Evolutionary conservation across 23 tunicate genomes (phyloP).

Genomic region (Trididemnum miniatum): DNA sequence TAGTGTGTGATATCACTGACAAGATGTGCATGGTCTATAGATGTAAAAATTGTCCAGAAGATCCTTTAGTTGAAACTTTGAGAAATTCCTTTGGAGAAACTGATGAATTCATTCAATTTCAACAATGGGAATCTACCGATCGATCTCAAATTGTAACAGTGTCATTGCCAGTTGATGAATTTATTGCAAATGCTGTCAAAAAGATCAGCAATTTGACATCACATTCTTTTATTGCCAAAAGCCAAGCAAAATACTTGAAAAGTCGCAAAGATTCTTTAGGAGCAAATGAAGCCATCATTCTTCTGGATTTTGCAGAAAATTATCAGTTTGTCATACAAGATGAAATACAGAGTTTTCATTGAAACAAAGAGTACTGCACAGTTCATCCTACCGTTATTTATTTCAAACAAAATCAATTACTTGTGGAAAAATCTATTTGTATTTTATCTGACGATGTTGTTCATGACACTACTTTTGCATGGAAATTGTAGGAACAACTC

Average conservation of each 20-base stretch:
- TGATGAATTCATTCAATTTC: neutral
- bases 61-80: too few relatives aligned
- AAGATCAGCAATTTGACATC: too few relatives aligned
- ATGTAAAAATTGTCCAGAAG: neutral
- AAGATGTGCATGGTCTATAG: neutral
- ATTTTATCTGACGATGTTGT: neutral
- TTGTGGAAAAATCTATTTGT: neutral
- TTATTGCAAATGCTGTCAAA: too few relatives aligned
- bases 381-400: neutral
- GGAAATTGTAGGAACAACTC: neutral
- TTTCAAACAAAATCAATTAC: neutral
- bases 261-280: too few relatives aligned
- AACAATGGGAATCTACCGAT: too few relatives aligned
- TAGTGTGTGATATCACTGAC: too few relatives aligned
- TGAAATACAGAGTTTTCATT: constrained; percentile 15
- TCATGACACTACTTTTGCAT: constrained; percentile 1
- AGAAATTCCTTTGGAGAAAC: neutral
- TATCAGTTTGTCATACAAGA: constrained; percentile 6
- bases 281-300: too few relatives aligned
- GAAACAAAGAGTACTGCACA: constrained; percentile 14
- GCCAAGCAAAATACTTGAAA: too few relatives aligned
- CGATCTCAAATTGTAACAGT: too few relatives aligned
- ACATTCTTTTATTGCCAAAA: too few relatives aligned
- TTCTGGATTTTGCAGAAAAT: too few relatives aligned
- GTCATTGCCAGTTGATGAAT: too few relatives aligned